Evolutionary conservation across 2,888 invertebrate genomes (phyloP).

Genomic region (Tenodera sinensis): DNA sequence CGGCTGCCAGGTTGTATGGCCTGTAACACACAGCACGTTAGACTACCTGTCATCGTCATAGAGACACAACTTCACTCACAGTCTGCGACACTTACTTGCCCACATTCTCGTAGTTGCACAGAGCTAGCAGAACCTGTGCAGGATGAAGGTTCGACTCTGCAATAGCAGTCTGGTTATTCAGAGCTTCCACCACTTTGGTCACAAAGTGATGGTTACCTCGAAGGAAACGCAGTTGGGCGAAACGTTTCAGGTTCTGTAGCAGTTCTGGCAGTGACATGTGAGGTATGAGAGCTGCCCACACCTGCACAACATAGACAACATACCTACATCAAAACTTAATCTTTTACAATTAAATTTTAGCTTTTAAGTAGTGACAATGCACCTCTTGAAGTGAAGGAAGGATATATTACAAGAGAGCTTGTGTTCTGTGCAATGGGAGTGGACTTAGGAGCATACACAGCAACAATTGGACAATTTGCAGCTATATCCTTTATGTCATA

Average conservation of each 20-base stretch:
- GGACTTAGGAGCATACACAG: too few species aligned
- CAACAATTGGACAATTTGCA: too few species aligned
- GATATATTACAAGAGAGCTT: too few species aligned
- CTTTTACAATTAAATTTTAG: too few species aligned
- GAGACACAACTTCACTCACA: background rate
- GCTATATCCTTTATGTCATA: too few species aligned
- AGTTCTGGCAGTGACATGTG: slow-evolving; percentile 52
- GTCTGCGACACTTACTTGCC: slow-evolving; percentile 53
- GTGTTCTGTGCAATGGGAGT: too few species aligned
- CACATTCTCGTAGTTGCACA: slow-evolving; percentile 59
- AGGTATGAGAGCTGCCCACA: slow-evolving; percentile 60
- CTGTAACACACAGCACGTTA: slow-evolving; percentile 9
- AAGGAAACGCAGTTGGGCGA: slow-evolving; percentile 61
- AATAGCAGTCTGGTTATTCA: slow-evolving; percentile 50
- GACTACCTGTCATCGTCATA: background rate
- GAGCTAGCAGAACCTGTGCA: slow-evolving; percentile 55
- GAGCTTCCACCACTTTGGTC: slow-evolving; percentile 50
- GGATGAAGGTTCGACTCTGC: slow-evolving; percentile 48
- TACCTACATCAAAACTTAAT: too few species aligned
- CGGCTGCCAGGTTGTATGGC: slow-evolving; percentile 15
- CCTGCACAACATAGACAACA: slow-evolving; percentile 43
- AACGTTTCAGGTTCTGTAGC: slow-evolving; percentile 54
- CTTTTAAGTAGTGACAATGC: too few species aligned
- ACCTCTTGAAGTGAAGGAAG: too few species aligned
- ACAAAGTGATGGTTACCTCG: slow-evolving; percentile 51